Evolutionary conservation across 2,888 invertebrate genomes (phyloP).

Genomic region (Macrosiphum euphorbiae): DNA sequence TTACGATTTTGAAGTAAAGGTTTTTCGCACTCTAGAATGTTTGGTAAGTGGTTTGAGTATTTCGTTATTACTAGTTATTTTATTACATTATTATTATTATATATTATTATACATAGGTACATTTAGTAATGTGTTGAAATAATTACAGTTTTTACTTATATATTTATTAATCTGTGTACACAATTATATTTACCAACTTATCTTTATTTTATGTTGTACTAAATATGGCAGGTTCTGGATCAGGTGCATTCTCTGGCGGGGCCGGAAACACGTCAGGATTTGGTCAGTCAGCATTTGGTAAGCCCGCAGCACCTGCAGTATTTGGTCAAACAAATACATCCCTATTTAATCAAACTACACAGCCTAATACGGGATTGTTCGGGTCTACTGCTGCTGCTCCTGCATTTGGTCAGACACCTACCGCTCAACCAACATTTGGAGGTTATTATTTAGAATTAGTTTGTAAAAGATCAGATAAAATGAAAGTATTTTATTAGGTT

Average conservation of each 20-base stretch:
- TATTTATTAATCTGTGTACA: not conserved
- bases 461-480: constrained; percentile 37
- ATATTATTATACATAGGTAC: not conserved
- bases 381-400: constrained; percentile 76
- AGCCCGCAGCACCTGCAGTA: constrained; percentile 76
- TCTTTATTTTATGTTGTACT: not conserved
- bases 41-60: constrained; percentile 55
- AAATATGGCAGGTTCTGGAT: constrained; percentile 34
- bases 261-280: constrained; percentile 69
- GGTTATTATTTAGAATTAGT: constrained; percentile 19
- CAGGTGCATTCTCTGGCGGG: constrained; percentile 60
- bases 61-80: not conserved
- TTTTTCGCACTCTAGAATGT: constrained; percentile 35
- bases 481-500: constrained; percentile 50
- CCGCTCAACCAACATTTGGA: constrained; percentile 71
- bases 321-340: constrained; percentile 76
- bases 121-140: not conserved
- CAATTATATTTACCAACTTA: not conserved
- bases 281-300: constrained; percentile 74
- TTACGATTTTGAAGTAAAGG: not conserved
- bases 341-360: constrained; percentile 69
- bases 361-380: constrained; percentile 73
- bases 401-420: constrained; percentile 77
- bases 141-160: not conserved
- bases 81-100: not conserved